Evolutionary conservation across 2,888 invertebrate species (phyloP).

Genomic region (Choreutis nemorana): DNA sequence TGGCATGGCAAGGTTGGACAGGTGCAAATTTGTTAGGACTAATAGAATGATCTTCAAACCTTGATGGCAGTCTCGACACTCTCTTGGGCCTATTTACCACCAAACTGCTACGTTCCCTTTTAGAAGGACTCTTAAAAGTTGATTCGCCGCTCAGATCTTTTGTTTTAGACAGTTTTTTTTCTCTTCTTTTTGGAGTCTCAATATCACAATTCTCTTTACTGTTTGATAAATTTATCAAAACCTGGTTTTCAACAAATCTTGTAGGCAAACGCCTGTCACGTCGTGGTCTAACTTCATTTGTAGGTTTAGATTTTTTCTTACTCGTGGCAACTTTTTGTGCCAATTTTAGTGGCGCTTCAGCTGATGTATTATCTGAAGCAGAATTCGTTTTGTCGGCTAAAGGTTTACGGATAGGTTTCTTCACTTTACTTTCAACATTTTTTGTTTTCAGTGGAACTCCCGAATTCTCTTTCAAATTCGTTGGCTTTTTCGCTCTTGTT

Average conservation of each 20-base stretch:
- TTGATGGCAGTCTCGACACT: slow-evolving; percentile 37
- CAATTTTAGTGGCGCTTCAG: slow-evolving; percentile 15
- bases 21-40: slow-evolving; percentile 40
- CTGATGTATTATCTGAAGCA: slow-evolving; percentile 37
- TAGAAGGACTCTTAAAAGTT: slow-evolving; percentile 26
- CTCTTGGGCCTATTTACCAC: slow-evolving; percentile 33
- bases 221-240: slow-evolving; percentile 23
- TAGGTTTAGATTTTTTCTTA: slow-evolving; percentile 7
- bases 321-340: slow-evolving; percentile 12
- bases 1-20: slow-evolving; percentile 37
- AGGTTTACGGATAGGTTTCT: slow-evolving; percentile 28
- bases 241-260: slow-evolving; percentile 27
- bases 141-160: slow-evolving; percentile 8
- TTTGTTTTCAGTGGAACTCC: slow-evolving; percentile 18
- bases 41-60: slow-evolving; percentile 38
- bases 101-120: slow-evolving; percentile 23
- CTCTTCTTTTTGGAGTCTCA: background rate
- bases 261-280: slow-evolving; percentile 33
- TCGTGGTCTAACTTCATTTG: slow-evolving; percentile 19
- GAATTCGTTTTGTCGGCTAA: slow-evolving; percentile 53
- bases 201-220: slow-evolving; percentile 13
- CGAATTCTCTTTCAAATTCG: slow-evolving; percentile 40
- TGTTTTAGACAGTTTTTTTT: background rate
- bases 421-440: slow-evolving; percentile 14
- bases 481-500: slow-evolving; percentile 27